Percentiles rank a stretch among this genome's conserved stretches.
Conservation (phyloP, 2,888 invertebrate genomes). For the Gastracanthus pulcherrimus region DNA sequence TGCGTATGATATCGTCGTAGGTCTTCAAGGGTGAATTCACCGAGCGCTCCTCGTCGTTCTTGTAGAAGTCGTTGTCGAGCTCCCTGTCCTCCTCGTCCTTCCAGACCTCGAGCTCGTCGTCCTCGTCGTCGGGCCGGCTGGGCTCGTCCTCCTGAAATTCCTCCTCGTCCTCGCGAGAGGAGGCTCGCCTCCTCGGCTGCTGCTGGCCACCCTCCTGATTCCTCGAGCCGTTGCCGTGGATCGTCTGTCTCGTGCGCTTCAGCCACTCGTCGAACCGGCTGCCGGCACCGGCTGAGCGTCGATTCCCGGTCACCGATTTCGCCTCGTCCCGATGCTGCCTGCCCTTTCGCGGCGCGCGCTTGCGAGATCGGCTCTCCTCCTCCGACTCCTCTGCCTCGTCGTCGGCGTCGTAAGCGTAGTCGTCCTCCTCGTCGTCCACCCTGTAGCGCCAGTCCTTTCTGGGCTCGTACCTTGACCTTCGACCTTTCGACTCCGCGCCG, state of each 20-base stretch:
- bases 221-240: constrained; percentile 27
- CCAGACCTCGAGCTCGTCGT: constrained; percentile 57
- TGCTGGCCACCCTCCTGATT: constrained; percentile 37
- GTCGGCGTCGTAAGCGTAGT: constrained; percentile 42
- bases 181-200: constrained; percentile 28
- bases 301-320: background rate
- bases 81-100: constrained; percentile 59
- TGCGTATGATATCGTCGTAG: constrained; percentile 74
- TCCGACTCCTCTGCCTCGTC: constrained; percentile 25
- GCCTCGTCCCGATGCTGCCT: background rate
- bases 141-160: constrained; percentile 29
- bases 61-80: constrained; percentile 68
- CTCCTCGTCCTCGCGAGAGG: constrained; percentile 54
- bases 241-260: constrained; percentile 35
- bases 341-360: background rate
- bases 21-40: constrained; percentile 66
- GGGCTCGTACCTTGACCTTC: constrained; percentile 21
- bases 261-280: constrained; percentile 54
- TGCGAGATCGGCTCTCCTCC: constrained; percentile 24
- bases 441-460: constrained; percentile 35
- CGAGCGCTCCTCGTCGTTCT: constrained; percentile 61
- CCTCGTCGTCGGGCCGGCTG: constrained; percentile 56
- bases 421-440: constrained; percentile 17
- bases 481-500: background rate
- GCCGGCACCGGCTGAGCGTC: constrained; percentile 8